Evolutionary conservation across 2,797 vertebrate genomes (phyloP).

Genomic region (Martes flavigula): DNA sequence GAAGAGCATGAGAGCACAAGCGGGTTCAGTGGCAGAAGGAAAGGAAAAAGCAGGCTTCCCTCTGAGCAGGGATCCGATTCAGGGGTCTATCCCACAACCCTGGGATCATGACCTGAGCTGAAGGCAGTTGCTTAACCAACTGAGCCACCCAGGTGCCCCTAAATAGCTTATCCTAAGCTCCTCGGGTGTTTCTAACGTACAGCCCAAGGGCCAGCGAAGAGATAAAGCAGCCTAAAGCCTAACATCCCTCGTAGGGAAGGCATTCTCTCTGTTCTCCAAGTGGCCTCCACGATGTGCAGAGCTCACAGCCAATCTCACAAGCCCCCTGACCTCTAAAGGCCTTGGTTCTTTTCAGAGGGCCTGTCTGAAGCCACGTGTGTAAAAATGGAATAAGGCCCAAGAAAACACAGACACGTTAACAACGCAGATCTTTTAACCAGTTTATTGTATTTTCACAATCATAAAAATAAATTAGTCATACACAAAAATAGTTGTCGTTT

Average conservation of each 20-base stretch:
- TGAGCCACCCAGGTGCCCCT: neutral
- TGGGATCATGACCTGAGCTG: too few relatives aligned
- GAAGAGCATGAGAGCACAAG: too few relatives aligned
- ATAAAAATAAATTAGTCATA: conserved; percentile 90
- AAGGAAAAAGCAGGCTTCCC: too few relatives aligned
- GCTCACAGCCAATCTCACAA: too few relatives aligned
- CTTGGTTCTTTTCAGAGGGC: neutral
- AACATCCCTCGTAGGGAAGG: neutral
- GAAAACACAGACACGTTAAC: neutral
- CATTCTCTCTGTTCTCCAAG: fast-evolving
- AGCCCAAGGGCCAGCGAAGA: neutral
- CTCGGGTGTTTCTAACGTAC: neutral
- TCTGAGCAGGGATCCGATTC: too few relatives aligned
- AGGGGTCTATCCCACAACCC: too few relatives aligned
- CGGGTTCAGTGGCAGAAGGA: too few relatives aligned
- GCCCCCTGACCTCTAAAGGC: neutral
- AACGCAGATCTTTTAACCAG: conserved; percentile 54
- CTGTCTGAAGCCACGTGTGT: neutral
- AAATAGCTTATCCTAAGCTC: too few relatives aligned
- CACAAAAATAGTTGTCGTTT: conserved; percentile 87
- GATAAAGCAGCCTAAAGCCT: neutral
- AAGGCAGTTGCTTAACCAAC: too few relatives aligned
- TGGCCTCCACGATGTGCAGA: fast-evolving
- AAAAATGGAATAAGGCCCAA: neutral
- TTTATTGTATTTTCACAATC: conserved; percentile 87